Evolutionary conservation across 2,888 invertebrate genomes (phyloP).

Genomic region (Stenichneumon culpator): DNA sequence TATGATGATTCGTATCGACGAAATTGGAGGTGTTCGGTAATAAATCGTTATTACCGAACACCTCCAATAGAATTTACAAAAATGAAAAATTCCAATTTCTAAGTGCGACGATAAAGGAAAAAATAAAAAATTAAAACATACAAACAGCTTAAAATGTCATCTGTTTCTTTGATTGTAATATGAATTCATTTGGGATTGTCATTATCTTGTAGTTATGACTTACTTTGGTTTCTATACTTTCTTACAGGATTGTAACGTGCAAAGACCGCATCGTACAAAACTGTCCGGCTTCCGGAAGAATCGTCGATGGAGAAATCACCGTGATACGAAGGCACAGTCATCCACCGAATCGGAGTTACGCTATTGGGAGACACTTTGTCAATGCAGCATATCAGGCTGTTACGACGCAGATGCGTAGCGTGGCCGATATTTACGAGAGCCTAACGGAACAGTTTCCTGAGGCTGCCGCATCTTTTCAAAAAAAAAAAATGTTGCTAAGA

Average conservation of each 20-base stretch:
- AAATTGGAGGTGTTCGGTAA: too few relatives aligned
- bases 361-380: background rate
- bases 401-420: background rate
- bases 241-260: background rate
- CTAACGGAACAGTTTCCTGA: background rate
- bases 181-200: background rate
- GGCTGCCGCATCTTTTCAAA: background rate
- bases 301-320: background rate
- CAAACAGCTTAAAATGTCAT: too few relatives aligned
- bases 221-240: background rate
- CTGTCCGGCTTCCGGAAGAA: background rate
- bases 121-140: too few relatives aligned
- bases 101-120: too few relatives aligned
- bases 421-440: background rate
- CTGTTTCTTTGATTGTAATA: background rate
- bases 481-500: background rate
- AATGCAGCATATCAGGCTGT: background rate
- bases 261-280: background rate
- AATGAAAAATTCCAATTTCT: too few relatives aligned
- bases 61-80: too few relatives aligned
- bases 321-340: background rate
- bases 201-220: background rate
- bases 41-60: too few relatives aligned
- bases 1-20: too few relatives aligned
- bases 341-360: background rate